Conservation (phyloP, 2,888 invertebrate genomes). For the Pharmacophagus antenor region DNA sequence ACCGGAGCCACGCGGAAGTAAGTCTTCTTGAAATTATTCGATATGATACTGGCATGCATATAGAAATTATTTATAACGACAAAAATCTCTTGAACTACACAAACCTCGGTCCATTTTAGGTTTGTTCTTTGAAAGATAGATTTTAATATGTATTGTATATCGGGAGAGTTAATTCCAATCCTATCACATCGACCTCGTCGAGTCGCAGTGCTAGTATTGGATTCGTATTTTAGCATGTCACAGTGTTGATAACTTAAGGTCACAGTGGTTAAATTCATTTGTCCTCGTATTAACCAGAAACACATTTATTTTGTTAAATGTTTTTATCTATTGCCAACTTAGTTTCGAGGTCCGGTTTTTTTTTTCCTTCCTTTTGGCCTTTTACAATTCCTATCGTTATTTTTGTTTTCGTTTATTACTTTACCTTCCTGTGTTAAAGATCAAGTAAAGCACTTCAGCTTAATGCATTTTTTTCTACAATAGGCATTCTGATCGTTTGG, state of each 20-base stretch:
- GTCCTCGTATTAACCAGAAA: slow-evolving; percentile 12
- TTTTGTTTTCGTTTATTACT: slow-evolving; percentile 10
- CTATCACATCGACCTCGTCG: too few species aligned
- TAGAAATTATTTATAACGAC: background rate
- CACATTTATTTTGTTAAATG: background rate
- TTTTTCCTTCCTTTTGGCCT: slow-evolving; percentile 24
- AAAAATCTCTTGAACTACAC: background rate
- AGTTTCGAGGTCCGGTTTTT: slow-evolving; percentile 6
- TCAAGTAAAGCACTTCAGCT: background rate
- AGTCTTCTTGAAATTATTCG: slow-evolving; percentile 5
- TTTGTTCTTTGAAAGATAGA: background rate
- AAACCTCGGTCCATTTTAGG: too few species aligned
- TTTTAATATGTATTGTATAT: background rate
- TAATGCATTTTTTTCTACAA: background rate
- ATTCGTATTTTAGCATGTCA: too few species aligned
- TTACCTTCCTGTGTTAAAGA: background rate
- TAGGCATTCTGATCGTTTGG: background rate
- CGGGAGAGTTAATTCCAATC: too few species aligned
- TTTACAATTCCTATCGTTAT: background rate
- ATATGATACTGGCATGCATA: background rate
- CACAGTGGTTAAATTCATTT: background rate
- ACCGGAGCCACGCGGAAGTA: slow-evolving; percentile 33
- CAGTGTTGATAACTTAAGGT: background rate
- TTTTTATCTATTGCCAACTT: slow-evolving; percentile 6
- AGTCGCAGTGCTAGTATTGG: too few species aligned